Percentiles rank a stretch among this genome's conserved stretches.
Evolutionary conservation across 2,797 vertebrate species (phyloP).

Genomic region (Schizopygopsis malacanthus): DNA sequence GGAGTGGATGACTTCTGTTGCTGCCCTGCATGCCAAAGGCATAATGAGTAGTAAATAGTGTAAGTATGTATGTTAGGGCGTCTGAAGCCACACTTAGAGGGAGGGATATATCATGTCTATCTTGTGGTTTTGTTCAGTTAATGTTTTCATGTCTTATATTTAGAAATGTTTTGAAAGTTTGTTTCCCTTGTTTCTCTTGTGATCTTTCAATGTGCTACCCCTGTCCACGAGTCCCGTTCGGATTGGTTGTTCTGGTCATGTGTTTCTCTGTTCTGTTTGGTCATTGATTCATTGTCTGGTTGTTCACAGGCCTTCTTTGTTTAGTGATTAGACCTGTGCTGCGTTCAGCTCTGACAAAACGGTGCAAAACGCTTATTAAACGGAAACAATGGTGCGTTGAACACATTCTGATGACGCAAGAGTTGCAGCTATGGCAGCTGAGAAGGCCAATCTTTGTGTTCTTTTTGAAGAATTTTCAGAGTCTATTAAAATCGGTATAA

Average conservation of each 20-base stretch:
- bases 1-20: background rate
- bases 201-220: background rate
- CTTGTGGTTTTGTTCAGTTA: background rate
- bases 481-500: too few relatives aligned
- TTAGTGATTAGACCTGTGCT: too few relatives aligned
- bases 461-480: too few relatives aligned
- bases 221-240: background rate
- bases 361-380: too few relatives aligned
- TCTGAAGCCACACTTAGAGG: background rate
- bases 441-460: too few relatives aligned
- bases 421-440: too few relatives aligned
- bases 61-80: too few relatives aligned
- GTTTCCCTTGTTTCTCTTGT: background rate
- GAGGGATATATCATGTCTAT: background rate
- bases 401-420: too few relatives aligned
- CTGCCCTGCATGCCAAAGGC: background rate
- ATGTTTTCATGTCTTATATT: background rate
- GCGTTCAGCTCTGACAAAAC: too few relatives aligned
- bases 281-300: background rate
- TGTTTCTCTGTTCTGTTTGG: background rate
- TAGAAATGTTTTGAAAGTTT: background rate
- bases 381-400: too few relatives aligned
- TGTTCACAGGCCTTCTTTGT: background rate
- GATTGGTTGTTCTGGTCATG: background rate
- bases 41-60: background rate